Evolutionary conservation across 2,797 vertebrate genomes (phyloP).

Genomic region (Heterohyrax brucei): DNA sequence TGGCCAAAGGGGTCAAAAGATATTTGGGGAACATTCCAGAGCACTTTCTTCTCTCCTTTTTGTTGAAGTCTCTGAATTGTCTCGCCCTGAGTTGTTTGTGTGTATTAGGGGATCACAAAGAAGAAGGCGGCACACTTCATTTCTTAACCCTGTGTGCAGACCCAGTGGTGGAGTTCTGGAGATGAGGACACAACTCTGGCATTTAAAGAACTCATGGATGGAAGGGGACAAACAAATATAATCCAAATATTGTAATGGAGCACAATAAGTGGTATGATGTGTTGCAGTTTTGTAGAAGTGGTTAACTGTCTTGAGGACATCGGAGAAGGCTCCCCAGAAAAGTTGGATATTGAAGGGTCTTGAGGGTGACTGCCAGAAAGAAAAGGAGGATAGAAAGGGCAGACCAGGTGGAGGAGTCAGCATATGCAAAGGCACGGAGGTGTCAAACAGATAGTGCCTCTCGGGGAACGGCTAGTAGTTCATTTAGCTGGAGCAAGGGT

Average conservation of each 20-base stretch:
- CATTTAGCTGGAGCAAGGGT: neutral
- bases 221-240: neutral
- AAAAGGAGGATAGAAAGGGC: neutral
- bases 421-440: neutral
- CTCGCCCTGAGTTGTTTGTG: neutral
- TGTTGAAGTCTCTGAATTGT: neutral
- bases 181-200: neutral
- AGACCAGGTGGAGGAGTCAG: neutral
- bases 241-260: neutral
- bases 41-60: neutral
- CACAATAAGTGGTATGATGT: neutral
- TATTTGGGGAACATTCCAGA: neutral
- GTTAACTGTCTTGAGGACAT: neutral
- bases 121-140: neutral
- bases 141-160: neutral
- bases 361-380: neutral
- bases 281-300: neutral
- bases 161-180: neutral
- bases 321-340: neutral
- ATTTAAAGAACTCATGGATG: constrained; percentile 11
- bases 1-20: constrained; percentile 7
- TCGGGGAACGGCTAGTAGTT: neutral
- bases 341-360: neutral
- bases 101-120: neutral
- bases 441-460: neutral